Percentiles rank a stretch among this genome's conserved stretches.
Evolutionary conservation across 2,888 invertebrate species (phyloP).

Genomic region (Cheilosia pagana): DNA sequence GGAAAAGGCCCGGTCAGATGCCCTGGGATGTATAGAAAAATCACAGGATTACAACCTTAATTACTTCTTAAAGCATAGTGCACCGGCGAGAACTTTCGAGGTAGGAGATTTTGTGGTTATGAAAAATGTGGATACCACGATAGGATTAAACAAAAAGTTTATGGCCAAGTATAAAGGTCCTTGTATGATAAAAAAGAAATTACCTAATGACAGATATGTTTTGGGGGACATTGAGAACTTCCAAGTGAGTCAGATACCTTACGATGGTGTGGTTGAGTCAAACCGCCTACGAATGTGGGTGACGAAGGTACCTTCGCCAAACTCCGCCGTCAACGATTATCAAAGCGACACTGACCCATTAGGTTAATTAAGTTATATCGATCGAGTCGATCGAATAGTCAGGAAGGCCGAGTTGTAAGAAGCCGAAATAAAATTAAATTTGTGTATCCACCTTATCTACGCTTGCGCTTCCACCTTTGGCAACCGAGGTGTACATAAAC

Average conservation of each 20-base stretch:
- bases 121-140: neutral
- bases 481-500: neutral
- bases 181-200: conserved; percentile 1
- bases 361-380: neutral
- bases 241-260: neutral
- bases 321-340: neutral
- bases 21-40: no score
- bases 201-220: conserved; percentile 27
- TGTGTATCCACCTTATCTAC: neutral
- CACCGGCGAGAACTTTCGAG: neutral
- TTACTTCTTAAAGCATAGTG: no score
- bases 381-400: neutral
- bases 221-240: conserved; percentile 21
- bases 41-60: no score
- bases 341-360: neutral
- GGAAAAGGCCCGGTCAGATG: no score
- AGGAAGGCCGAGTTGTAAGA: conserved; percentile 4
- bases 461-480: neutral
- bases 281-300: neutral
- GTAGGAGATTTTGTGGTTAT: conserved; percentile 21
- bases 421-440: neutral
- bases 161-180: neutral
- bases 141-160: neutral
- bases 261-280: neutral
- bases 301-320: neutral